phyloP scores from a whole-genome alignment of 2,113 vertebrate species.

The Candoia aspera region DNA sequence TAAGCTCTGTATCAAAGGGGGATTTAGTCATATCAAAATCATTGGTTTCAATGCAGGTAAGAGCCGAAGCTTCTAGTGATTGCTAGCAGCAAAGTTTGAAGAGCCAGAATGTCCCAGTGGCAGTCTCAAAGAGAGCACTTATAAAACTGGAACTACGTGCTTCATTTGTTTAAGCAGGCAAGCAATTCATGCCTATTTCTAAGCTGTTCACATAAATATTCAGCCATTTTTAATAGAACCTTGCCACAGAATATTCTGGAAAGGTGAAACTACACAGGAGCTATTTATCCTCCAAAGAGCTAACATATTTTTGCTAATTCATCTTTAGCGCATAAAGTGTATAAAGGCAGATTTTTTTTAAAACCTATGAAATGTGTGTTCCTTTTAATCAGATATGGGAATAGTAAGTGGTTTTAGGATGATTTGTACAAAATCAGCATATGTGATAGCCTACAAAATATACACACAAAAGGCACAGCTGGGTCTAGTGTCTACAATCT shows the following conservation, averaged over 20 bases:
- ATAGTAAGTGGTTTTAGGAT: not conserved
- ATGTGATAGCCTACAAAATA: not conserved
- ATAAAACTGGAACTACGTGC: not conserved
- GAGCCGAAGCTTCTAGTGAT: not conserved
- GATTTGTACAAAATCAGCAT: not conserved
- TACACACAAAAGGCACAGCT: not conserved
- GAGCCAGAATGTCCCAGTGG: not conserved
- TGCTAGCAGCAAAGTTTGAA: not conserved
- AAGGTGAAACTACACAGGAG: not conserved
- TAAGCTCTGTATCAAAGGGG: conserved; percentile 34
- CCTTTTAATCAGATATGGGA: not conserved
- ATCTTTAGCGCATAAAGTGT: not conserved
- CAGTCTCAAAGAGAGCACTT: not conserved
- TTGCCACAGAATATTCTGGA: not conserved
- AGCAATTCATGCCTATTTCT: not conserved
- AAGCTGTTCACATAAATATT: not conserved
- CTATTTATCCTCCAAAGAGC: not conserved
- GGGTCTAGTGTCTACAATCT: not conserved
- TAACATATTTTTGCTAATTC: not conserved
- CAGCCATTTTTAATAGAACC: not conserved
- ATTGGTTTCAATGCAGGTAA: not conserved
- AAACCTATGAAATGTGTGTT: not conserved
- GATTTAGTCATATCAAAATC: not conserved
- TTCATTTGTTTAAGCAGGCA: not conserved
- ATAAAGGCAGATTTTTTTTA: not conserved